A percentile compares a stretch with the other conserved stretches of the same genome.
phyloP scores from a whole-genome alignment of 2,888 invertebrate species.

The Agelastica alni region DNA sequence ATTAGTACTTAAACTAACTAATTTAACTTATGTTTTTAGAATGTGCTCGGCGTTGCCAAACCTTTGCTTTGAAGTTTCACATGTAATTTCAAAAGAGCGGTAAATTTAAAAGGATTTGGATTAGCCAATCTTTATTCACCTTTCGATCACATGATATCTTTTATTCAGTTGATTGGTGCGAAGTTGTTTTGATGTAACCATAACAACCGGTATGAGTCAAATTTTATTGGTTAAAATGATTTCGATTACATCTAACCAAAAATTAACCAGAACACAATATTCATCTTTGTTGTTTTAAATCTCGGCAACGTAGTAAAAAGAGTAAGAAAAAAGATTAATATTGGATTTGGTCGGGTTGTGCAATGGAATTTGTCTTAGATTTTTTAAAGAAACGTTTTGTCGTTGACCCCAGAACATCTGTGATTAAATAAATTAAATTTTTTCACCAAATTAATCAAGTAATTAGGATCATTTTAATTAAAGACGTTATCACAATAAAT shows the following conservation, averaged over 20 bases:
- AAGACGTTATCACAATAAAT: no score
- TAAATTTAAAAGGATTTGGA: slow-evolving; percentile 40
- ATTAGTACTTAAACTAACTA: not conserved
- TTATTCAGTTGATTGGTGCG: slow-evolving; percentile 35
- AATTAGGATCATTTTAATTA: no score
- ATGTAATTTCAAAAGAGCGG: slow-evolving; percentile 34
- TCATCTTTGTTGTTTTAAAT: slow-evolving; percentile 6
- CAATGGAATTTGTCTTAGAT: no score
- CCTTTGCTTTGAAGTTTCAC: slow-evolving; percentile 16
- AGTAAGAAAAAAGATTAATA: not conserved
- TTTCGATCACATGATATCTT: slow-evolving; percentile 37
- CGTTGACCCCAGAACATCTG: no score
- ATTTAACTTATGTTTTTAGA: slow-evolving; percentile 15
- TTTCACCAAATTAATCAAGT: no score
- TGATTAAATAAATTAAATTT: no score
- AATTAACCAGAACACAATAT: not conserved
- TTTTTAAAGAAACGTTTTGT: no score
- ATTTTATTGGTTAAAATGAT: slow-evolving; percentile 35
- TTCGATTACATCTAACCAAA: slow-evolving; percentile 13
- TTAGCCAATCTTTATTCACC: slow-evolving; percentile 37
- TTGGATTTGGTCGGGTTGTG: not conserved
- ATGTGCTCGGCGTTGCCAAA: slow-evolving; percentile 35
- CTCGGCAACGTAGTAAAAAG: slow-evolving; percentile 19
- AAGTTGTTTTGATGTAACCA: slow-evolving; percentile 41
- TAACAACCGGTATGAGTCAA: slow-evolving; percentile 30